Conservation (phyloP, 1,140 invertebrate species). For the Panagrolaimus sp. region DNA sequence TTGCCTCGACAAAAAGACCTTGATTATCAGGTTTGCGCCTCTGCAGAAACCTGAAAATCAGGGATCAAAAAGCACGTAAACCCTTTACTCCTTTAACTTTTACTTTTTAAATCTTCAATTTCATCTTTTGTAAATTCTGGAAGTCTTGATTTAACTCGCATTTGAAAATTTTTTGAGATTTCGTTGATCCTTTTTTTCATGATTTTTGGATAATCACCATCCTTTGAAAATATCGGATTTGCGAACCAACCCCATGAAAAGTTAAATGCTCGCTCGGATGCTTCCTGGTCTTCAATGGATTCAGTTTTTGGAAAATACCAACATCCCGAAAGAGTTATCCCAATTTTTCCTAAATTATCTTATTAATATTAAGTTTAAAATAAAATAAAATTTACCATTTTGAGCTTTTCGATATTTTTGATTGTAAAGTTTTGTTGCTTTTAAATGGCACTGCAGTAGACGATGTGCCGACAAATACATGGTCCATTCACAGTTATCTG, state of each 20-base stretch:
- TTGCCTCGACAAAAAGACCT: too few relatives aligned
- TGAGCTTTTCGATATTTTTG: not conserved
- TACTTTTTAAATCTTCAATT: not conserved
- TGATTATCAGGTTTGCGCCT: too few relatives aligned
- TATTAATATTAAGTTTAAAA: constrained; percentile 23
- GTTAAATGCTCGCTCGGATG: too few relatives aligned
- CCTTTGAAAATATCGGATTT: constrained; percentile 31
- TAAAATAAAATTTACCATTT: constrained; percentile 44
- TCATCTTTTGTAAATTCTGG: not conserved
- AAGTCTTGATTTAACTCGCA: not conserved
- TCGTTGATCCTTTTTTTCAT: not conserved
- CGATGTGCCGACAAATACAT: constrained; percentile 56
- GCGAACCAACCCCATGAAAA: too few relatives aligned
- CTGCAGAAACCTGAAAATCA: not conserved
- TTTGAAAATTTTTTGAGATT: not conserved
- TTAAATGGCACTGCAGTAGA: constrained; percentile 43
- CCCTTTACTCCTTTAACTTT: not conserved
- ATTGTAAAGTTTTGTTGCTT: constrained; percentile 41
- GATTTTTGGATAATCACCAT: not conserved
- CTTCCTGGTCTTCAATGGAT: too few relatives aligned
- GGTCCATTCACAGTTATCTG: constrained; percentile 58
- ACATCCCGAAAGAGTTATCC: too few relatives aligned
- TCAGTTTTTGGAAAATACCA: constrained; percentile 14
- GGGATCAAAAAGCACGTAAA: not conserved
- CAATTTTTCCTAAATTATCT: not conserved